Percentiles rank a stretch among this genome's conserved stretches.
Evolutionary conservation across 2,113 vertebrate species (phyloP).

Genomic region (Eurypyga helias): DNA sequence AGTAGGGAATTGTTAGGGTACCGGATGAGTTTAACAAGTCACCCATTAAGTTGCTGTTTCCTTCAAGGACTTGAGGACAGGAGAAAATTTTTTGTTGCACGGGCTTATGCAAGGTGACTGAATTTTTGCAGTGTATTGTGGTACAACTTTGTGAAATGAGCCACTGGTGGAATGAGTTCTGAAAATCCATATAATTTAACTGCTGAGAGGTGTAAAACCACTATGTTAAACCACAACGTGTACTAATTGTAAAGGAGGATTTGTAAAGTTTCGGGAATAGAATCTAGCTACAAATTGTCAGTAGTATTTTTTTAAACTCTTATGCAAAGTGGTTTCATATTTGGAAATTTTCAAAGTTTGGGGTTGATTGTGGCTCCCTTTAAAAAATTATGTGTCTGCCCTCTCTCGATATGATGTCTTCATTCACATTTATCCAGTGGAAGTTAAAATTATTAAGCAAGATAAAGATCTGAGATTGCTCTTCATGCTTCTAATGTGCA

Average conservation of each 20-base stretch:
- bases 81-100: background rate
- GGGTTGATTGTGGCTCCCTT: background rate
- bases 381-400: background rate
- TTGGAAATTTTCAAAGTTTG: background rate
- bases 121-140: background rate
- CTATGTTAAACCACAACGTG: background rate
- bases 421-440: conserved; percentile 2
- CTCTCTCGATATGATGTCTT: background rate
- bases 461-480: background rate
- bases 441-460: background rate
- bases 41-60: background rate
- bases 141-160: background rate
- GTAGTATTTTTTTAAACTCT: background rate
- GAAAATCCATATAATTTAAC: background rate
- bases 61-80: background rate
- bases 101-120: background rate
- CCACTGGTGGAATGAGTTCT: background rate
- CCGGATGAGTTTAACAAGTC: background rate
- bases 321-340: background rate
- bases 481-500: background rate
- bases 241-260: background rate
- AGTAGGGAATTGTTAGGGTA: background rate
- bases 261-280: background rate
- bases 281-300: background rate
- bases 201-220: background rate